These are phyloP conservation scores for Muricea muricata DNA, from an alignment of 92 coral and sea anemone species.

Conservation along the genomic window DNA sequence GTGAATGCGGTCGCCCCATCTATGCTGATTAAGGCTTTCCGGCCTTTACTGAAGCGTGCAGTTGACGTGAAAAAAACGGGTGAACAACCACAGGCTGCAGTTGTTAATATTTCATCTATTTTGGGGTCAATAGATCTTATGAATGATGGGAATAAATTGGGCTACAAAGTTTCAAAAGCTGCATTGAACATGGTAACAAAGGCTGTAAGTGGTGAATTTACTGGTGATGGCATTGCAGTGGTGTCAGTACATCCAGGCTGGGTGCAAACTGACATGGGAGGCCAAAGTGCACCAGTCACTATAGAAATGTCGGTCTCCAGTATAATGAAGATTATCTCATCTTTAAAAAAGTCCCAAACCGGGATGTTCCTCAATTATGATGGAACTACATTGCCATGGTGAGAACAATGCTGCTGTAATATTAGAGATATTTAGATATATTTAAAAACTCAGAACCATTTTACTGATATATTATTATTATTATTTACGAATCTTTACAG, in stretches of 20 bases:
- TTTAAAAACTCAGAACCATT: too few species aligned
- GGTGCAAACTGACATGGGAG: slow-evolving; percentile 79
- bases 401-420: background rate
- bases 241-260: slow-evolving; percentile 77
- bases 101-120: slow-evolving; percentile 72
- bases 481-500: too few species aligned
- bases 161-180: slow-evolving; percentile 52
- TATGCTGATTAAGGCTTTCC: background rate
- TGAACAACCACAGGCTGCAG: slow-evolving; percentile 42
- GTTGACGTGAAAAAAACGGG: background rate
- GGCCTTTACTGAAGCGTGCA: background rate
- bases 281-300: slow-evolving; percentile 50
- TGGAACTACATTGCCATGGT: slow-evolving; percentile 43
- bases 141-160: slow-evolving; percentile 30
- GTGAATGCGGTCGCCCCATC: slow-evolving; percentile 15
- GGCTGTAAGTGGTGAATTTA: slow-evolving; percentile 66
- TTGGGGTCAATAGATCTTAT: slow-evolving; percentile 49
- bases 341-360: slow-evolving; percentile 57
- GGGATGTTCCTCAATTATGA: slow-evolving; percentile 61
- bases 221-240: slow-evolving; percentile 56
- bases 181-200: slow-evolving; percentile 75
- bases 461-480: too few species aligned
- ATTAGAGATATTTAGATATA: too few species aligned
- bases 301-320: slow-evolving; percentile 62
- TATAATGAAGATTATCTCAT: slow-evolving; percentile 56